A percentile compares a stretch with the other conserved stretches of the same genome.
phyloP scores from a whole-genome alignment of 2,888 invertebrate genomes.

The Teleogryllus oceanicus region DNA sequence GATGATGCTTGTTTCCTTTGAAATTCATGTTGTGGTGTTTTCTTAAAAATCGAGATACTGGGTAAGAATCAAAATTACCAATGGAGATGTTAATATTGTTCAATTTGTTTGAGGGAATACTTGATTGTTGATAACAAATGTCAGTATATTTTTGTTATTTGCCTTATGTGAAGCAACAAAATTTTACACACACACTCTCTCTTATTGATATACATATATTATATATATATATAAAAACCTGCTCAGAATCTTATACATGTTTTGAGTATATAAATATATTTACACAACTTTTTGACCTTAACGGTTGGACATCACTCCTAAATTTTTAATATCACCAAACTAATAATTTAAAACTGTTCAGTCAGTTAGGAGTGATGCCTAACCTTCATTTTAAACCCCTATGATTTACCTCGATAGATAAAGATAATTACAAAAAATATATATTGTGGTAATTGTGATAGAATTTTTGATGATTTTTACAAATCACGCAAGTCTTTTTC shows the following conservation, averaged over 20 bases:
- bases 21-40: conserved; percentile 22
- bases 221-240: conserved; percentile 37
- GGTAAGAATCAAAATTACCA: conserved; percentile 21
- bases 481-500: conserved; percentile 56
- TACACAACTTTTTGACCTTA: conserved; percentile 40
- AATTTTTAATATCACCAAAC: conserved; percentile 29
- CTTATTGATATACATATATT: conserved; percentile 32
- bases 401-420: conserved; percentile 37
- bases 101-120: conserved; percentile 21
- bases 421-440: conserved; percentile 36
- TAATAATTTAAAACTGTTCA: conserved; percentile 28
- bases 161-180: conserved; percentile 40
- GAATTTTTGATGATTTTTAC: conserved; percentile 67
- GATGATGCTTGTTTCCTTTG: conserved; percentile 12
- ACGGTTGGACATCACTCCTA: conserved; percentile 32
- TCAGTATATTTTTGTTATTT: conserved; percentile 39
- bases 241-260: conserved; percentile 40
- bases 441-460: conserved; percentile 56
- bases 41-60: conserved; percentile 27
- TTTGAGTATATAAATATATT: conserved; percentile 40
- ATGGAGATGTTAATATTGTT: conserved; percentile 38
- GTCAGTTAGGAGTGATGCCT: conserved; percentile 31
- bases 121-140: conserved; percentile 28
- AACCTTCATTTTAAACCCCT: conserved; percentile 37
- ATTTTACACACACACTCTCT: conserved; percentile 38